These are phyloP conservation scores for Elanoides forficatus DNA, from an alignment of 2,113 vertebrate genomes.

Conservation along the genomic window DNA sequence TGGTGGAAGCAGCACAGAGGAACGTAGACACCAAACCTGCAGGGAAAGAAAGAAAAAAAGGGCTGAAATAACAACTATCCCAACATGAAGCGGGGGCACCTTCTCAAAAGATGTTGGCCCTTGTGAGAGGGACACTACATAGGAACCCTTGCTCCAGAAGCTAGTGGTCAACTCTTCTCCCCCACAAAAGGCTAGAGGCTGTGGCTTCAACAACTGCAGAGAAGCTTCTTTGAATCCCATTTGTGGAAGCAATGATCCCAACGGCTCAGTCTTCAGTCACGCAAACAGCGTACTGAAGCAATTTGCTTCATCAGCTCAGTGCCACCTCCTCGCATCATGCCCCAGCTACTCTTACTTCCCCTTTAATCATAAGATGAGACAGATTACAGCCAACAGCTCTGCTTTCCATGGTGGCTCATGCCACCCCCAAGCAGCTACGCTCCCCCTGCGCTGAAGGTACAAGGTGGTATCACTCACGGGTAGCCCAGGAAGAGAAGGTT, in stretches of 20 bases:
- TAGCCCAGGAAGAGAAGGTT: slow-evolving; percentile 98
- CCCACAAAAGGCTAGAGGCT: not conserved
- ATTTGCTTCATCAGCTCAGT: not conserved
- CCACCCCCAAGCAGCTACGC: not conserved
- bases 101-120: not conserved
- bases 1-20: slow-evolving; percentile 98
- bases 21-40: slow-evolving; percentile 95
- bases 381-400: not conserved
- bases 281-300: not conserved
- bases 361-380: not conserved
- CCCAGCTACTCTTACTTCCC: not conserved
- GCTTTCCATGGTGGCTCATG: not conserved
- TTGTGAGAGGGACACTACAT: rapidly evolving
- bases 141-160: not conserved
- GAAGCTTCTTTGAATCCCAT: not conserved
- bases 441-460: not conserved
- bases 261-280: not conserved
- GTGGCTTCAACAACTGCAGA: not conserved
- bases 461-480: slow-evolving; percentile 83
- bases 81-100: not conserved
- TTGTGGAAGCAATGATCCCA: not conserved
- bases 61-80: not conserved
- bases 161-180: not conserved
- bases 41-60: not conserved
- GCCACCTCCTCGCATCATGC: not conserved